Base-by-base conservation (phyloP, 2,113 vertebrate species). In the Menura novaehollandiae region DNA sequence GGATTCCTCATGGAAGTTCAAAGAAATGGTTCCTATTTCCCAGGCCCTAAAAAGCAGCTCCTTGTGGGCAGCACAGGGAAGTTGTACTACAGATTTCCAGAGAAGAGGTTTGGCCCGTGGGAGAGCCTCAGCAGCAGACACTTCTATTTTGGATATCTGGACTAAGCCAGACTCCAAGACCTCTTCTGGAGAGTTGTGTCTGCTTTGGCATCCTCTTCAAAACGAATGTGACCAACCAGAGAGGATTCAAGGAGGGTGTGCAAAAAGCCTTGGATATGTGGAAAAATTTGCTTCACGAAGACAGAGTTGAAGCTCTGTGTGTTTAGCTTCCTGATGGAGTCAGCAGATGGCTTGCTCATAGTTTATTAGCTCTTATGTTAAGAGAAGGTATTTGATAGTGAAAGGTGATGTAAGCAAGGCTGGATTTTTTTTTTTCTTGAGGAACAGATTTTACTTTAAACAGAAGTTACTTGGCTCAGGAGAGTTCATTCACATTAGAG, bases 331-430 rank as follows among this genome's bases (percentile, higher is more conserved):
- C 44, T 75, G 73, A 87, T 91, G 80, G 89, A 79, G 56, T 87
- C 81, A 78, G 77, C 80, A 94, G 76, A 88, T 64, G 60, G 20
- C 56, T 92, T 77, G 53, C 59, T 72, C 23, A 11, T 71, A 47
- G 63, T 88, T 94, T 92, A 91, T 93, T 88, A 94, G 72, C 63
- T 91, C 63, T 86, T 83, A 71, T 26, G 35, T 74, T 91, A 91
- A 66, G 69, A 76, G 58, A 82, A 93, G 30, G 43, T 82, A 79
- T 85, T 96, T 91, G 73, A 85, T 89, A 92, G 37, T 91, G 85
- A 91, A 86, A 81, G 56, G 37, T 88, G 88, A 95, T 43, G 83
- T 84, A 96, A 96, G 85, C 69, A 96, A 92, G 68, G 37, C 52
- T 49, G 75, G 10, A 33, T 12, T n/a, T 49, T 9, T 53, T 56